Base-by-base conservation (phyloP, 2,888 invertebrate species). In the Synanthedon myopaeformis region DNA sequence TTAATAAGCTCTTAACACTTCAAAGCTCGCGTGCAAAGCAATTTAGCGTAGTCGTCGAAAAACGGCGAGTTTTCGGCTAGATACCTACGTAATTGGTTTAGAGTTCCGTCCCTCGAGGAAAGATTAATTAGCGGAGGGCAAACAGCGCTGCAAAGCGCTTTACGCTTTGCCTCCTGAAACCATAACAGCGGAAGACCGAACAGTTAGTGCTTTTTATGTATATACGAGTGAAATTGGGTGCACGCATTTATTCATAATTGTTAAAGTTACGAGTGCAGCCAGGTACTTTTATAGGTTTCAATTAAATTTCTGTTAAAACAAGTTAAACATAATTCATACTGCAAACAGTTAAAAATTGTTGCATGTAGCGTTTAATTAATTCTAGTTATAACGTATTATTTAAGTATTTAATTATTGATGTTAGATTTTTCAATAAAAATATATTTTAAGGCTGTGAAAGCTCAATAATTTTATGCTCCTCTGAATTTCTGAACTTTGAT, bases 1-100 rank as follows among this genome's bases (percentile, higher is more conserved):
- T 84, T 84, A 86, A 86, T 85, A 85, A 82, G 72, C 83, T 79
- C 73, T 82, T 82, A 82, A 80, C 83, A 84, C 84, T 84, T 82
- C 79, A 83, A 81, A 81, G 84, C 78, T 64, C 70, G 70, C 71
- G 76, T 76, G 78, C 77, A 80, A 82, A 81, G 82, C 82, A 85
- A 84, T 84, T 84, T 82, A 74, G 76, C 74, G 73, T 75, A 76
- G 76, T 77, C 73, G 71, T 66, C 68, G 81, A 84, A 84, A 85
- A 84, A 84, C 80, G 79, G 71, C 65, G 78, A 76, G 77, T 82
- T 82, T 81, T 82, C 78, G 79, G 76, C 74, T 74, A 70, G 74
- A 74, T 64, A 60, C 70, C 75, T 65, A 60, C 70, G 76, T 82
- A 84, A 84, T 84, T 84, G 84, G 79, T 82, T 82, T 80, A 82